Base-by-base conservation (phyloP, 2,797 vertebrate genomes). In the Hydrolagus colliei region DNA sequence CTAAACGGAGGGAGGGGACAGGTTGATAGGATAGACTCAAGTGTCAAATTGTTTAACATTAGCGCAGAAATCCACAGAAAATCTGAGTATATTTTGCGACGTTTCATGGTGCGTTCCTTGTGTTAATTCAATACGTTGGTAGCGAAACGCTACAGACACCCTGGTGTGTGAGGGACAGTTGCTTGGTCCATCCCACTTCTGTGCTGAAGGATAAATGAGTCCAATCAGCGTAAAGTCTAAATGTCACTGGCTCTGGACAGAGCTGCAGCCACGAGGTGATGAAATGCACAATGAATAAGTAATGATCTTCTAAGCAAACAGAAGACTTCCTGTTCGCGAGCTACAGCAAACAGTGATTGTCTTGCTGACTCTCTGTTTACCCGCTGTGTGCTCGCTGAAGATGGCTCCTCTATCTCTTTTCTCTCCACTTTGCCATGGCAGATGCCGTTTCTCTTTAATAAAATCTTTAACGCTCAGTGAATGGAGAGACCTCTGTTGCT, bases 401-500 rank as follows among this genome's bases (percentile, higher is more conserved):
- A 84, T 71, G 78, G 67, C 32, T n/a, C 16, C 16, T 67, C 62
- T 16, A 80, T 32, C 65, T 68, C 65, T 84, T 71, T 52, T 84
- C 79, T 82, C 79, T 82, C 65, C 52, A 84, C 2, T 84, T 84
- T 84, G 11, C 68, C 20, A 84, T 68, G 22, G 63, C 62, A 72
- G 85, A 72, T 27, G 72, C 10, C 41, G 73, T 65, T 35, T 73
- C 72, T 32, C 85, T 74, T 27, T 74, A 73, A 86, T 86, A 74
- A 71, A 86, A 72, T 63, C 93, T 90, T 91, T 91, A 88, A 87
- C 91, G 88, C 89, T 89, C 89, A 91, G 89, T 87, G 88, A 89
- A 72, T 91, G 89, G 90, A 92, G 91, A 91, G 90, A 90, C 88
- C 91, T 91, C 90, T 90, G 86, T 89, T 87, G 87, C 88, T 0